Evolutionary conservation across 2,888 invertebrate species (phyloP).

Genomic region (Hermodice carunculata): DNA sequence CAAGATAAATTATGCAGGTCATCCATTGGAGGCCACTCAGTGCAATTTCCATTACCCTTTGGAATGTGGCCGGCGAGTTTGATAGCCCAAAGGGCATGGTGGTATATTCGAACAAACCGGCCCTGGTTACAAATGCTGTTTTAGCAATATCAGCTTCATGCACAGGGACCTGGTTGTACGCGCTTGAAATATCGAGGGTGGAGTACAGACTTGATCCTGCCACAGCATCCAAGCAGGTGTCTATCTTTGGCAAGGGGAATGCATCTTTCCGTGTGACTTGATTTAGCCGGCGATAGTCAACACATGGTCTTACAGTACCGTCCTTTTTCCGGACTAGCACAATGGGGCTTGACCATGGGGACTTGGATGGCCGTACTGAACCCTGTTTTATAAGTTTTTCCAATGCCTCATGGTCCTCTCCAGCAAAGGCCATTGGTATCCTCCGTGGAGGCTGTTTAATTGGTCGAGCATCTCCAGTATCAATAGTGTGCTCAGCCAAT

Average conservation of each 20-base stretch:
- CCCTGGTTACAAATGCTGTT: slow-evolving; percentile 10
- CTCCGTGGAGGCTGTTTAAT: not conserved
- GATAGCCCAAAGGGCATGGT: slow-evolving; percentile 9
- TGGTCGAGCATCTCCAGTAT: slow-evolving; percentile 3
- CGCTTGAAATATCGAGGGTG: slow-evolving; percentile 29
- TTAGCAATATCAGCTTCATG: slow-evolving; percentile 2
- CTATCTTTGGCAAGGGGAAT: slow-evolving; percentile 35
- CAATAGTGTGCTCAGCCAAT: not conserved
- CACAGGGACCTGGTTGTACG: slow-evolving; percentile 14
- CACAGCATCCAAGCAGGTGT: slow-evolving; percentile 21
- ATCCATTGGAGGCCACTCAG: not conserved
- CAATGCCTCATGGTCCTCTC: not conserved
- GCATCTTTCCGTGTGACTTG: slow-evolving; percentile 14
- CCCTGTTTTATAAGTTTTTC: not conserved
- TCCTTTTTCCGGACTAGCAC: slow-evolving; percentile 4
- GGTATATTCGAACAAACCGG: slow-evolving; percentile 1
- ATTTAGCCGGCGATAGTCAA: slow-evolving; percentile 39
- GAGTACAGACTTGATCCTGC: slow-evolving; percentile 31
- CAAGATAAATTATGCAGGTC: slow-evolving; percentile 23
- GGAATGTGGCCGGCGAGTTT: not conserved
- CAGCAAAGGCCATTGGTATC: not conserved
- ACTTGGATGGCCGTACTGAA: not conserved
- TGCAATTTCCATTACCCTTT: slow-evolving; percentile 4
- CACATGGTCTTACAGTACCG: slow-evolving; percentile 32
- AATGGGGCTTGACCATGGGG: slow-evolving; percentile 2